Base-by-base conservation (phyloP, 2,797 vertebrate genomes). In the Distichodus sexfasciatus region DNA sequence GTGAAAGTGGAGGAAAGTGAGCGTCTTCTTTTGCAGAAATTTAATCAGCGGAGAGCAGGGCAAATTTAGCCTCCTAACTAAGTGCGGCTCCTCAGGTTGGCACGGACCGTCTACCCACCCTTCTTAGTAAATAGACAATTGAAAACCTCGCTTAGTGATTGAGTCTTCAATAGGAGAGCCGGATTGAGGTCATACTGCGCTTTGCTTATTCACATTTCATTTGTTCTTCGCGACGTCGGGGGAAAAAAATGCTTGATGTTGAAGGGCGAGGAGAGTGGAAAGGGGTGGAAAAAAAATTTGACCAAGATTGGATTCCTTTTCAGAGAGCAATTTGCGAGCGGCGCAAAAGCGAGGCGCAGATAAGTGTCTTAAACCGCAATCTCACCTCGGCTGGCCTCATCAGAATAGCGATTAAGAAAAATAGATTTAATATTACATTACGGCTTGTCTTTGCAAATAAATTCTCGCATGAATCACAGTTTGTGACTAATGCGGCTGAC, bases 361-460 rank as follows among this genome's bases (percentile, higher is more conserved):
- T 44, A 64, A 70, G 55, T 51, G 33, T 40, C 63, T 66, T 74
- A 69, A 66, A 66, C 48, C n/a, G 48, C 40, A 70, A 68, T 65
- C 46, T 66, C 46, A 36, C 38, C 65, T 41, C 41, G 6, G n/a
- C 19, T 65, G 65, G 35, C 51, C 57, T 50, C 40, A 31, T 54
- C n/a, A n/a, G n/a, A 61, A 66, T 55, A 69, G 44, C 36, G 44
- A 47, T 15, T n/a, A 57, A 55, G 55, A 66, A 55, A 62, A 62
- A 57, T 62, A 53, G 61, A 66, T 66, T 71, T 62, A 70, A 74
- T 74, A 62, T 66, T 66, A 66, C 31, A 31, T 57, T 47, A n/a
- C 50, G 31, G 40, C 46, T 62, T 66, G 53, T 72, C 60, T 47
- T 69, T 29, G 35, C 36, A 66, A 62, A 66, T 60, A 55, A 74